These are phyloP conservation scores for Tenthredo amoena DNA, from an alignment of 2,888 invertebrate species.

Conservation along the genomic window DNA sequence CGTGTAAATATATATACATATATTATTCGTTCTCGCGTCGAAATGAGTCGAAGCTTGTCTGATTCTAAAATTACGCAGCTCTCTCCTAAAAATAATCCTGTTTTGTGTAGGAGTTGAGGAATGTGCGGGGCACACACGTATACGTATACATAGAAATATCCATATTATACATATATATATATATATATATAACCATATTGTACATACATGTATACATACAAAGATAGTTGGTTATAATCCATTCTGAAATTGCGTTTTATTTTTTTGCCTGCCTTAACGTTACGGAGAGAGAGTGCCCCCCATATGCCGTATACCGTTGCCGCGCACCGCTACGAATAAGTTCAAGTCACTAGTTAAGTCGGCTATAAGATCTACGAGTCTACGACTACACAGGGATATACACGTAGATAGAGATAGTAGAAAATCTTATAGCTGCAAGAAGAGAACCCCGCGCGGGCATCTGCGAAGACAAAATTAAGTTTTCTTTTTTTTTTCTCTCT, in stretches of 20 bases:
- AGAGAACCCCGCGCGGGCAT: background rate
- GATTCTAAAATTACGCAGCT: constrained; percentile 27
- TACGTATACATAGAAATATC: background rate
- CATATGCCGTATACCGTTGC: background rate
- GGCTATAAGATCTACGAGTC: background rate
- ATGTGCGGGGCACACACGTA: background rate
- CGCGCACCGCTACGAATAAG: background rate
- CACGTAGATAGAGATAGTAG: background rate
- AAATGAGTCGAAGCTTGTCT: background rate
- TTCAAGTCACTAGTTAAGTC: background rate
- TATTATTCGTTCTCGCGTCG: background rate
- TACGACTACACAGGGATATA: background rate
- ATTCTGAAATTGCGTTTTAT: constrained; percentile 31
- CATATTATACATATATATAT: no score
- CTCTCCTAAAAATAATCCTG: constrained; percentile 25
- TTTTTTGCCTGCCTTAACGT: background rate
- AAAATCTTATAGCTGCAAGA: background rate
- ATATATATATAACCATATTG: background rate
- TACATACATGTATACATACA: background rate
- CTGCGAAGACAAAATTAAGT: background rate
- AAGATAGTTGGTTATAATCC: background rate
- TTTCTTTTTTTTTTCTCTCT: background rate
- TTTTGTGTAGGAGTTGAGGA: constrained; percentile 40
- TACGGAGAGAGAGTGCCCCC: background rate
- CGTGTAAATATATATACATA: background rate